Evolutionary conservation across 1,140 invertebrate genomes (phyloP).

Genomic region (Telenomus remus): DNA sequence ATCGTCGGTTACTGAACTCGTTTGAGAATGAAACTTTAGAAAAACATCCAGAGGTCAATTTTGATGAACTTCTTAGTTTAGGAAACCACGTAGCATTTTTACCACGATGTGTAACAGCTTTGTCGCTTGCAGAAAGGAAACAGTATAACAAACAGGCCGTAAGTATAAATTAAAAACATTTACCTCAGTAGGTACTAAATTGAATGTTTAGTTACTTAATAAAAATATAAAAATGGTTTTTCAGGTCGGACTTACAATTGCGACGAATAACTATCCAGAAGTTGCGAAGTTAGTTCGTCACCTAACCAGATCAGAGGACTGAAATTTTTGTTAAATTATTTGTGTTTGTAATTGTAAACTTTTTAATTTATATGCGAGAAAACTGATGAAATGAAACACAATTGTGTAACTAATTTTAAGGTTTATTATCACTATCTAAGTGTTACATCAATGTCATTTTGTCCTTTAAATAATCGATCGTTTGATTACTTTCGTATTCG

Average conservation of each 20-base stretch:
- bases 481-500: conserved; percentile 53
- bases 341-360: background rate
- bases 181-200: background rate
- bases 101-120: conserved; percentile 3
- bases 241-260: conserved; percentile 13
- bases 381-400: background rate
- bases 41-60: background rate
- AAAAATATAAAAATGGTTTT: conserved; percentile 4
- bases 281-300: too few relatives aligned
- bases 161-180: too few relatives aligned
- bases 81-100: conserved; percentile 33
- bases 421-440: conserved; percentile 59
- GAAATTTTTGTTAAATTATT: too few relatives aligned
- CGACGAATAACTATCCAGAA: conserved; percentile 9
- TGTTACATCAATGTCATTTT: conserved; percentile 60
- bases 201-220: background rate
- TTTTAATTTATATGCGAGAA: background rate
- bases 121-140: too few relatives aligned
- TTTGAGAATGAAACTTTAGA: conserved; percentile 19
- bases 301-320: background rate
- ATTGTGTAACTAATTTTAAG: conserved; percentile 48
- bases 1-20: conserved; percentile 24
- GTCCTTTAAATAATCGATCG: conserved; percentile 50
- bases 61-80: conserved; percentile 24
- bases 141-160: too few relatives aligned